Evolutionary conservation across 2,797 vertebrate species (phyloP).

Genomic region (Manis javanica): DNA sequence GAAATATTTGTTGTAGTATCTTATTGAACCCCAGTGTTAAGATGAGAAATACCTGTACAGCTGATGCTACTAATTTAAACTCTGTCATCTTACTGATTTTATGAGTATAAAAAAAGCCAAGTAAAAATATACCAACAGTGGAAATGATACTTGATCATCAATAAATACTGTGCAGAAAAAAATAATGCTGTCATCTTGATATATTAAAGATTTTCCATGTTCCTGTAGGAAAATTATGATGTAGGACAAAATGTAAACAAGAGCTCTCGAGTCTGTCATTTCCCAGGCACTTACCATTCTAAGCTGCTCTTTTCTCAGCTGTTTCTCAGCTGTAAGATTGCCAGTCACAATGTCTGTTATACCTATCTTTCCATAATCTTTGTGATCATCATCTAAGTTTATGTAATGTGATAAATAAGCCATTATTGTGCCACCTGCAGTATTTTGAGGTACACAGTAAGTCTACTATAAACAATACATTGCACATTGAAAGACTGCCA

Average conservation of each 20-base stretch:
- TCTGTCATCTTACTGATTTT: not conserved
- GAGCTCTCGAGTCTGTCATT: not conserved
- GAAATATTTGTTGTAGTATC: not conserved
- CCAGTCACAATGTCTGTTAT: not conserved
- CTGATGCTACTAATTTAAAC: not conserved
- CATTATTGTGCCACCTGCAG: not conserved
- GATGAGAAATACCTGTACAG: not conserved
- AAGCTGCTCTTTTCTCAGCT: not conserved
- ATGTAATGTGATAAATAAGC: not conserved
- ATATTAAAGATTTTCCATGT: not conserved
- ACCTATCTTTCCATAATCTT: not conserved
- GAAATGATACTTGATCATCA: not conserved
- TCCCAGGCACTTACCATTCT: not conserved
- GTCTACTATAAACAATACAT: not conserved
- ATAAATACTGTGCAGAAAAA: not conserved
- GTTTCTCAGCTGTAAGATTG: not conserved
- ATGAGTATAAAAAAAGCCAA: not conserved
- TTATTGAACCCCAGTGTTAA: not conserved
- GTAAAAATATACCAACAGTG: not conserved
- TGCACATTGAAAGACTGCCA: not conserved
- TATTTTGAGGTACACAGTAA: not conserved
- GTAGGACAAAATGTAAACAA: not conserved
- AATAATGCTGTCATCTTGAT: constrained; percentile 20
- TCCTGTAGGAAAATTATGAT: not conserved
- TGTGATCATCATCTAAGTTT: not conserved